These are phyloP conservation scores for Tangara arthus DNA, from an alignment of 2,797 vertebrate species.

Conservation along the genomic window DNA sequence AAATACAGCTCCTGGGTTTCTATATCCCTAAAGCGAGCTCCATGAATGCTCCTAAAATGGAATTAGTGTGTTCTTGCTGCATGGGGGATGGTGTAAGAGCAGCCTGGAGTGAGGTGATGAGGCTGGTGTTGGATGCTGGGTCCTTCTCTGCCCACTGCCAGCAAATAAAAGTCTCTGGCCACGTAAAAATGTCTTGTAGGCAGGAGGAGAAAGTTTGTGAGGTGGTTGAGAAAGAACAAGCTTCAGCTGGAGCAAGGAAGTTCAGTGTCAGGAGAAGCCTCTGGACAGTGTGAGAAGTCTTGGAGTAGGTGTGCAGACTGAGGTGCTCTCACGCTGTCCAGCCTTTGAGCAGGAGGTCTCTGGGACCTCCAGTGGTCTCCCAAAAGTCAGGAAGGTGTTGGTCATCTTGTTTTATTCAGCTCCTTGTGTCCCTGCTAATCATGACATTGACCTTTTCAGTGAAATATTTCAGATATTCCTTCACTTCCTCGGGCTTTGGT, in stretches of 20 bases:
- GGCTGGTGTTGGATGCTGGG: background rate
- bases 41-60: background rate
- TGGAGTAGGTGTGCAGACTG: background rate
- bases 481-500: background rate
- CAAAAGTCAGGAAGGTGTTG: background rate
- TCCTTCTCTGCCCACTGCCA: background rate
- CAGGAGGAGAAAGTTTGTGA: background rate
- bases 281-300: background rate
- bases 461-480: background rate
- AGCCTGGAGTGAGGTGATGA: background rate
- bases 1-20: background rate
- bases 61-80: background rate
- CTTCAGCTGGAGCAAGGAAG: background rate
- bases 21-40: background rate
- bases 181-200: background rate
- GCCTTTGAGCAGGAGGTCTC: background rate
- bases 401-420: background rate
- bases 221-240: background rate
- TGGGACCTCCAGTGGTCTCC: background rate
- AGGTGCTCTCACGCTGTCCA: accelerated
- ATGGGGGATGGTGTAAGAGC: background rate
- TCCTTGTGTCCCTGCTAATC: background rate
- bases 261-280: background rate
- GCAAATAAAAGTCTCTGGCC: background rate
- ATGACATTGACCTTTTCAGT: background rate